Conservation (phyloP, 2,888 invertebrate species). For the Tridacna gigas region DNA sequence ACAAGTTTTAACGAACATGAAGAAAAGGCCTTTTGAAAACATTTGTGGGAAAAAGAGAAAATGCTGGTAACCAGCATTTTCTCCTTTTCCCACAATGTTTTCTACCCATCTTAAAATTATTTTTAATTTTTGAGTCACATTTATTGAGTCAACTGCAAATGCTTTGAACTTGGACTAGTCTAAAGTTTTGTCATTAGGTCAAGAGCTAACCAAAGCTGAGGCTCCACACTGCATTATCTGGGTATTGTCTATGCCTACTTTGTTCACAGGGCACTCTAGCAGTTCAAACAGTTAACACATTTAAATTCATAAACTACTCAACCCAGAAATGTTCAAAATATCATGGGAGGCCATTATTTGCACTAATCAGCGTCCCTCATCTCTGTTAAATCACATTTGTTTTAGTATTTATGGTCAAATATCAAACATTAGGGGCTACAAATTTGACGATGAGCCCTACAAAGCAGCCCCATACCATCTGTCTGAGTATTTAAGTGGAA, state of each 20-base stretch:
- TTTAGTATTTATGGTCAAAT: slow-evolving; percentile 23
- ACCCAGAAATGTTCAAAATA: slow-evolving; percentile 8
- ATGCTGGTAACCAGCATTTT: too few relatives aligned
- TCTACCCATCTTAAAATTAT: too few relatives aligned
- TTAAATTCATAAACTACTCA: slow-evolving; percentile 3
- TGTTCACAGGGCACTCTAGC: too few relatives aligned
- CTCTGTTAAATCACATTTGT: slow-evolving; percentile 30
- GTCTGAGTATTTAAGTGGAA: slow-evolving; percentile 14
- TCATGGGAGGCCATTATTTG: slow-evolving; percentile 18
- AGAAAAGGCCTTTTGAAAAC: neutral
- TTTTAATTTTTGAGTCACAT: too few relatives aligned
- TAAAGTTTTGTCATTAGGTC: too few relatives aligned
- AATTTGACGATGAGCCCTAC: slow-evolving; percentile 10
- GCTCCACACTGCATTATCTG: too few relatives aligned
- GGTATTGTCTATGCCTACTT: too few relatives aligned
- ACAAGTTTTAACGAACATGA: neutral
- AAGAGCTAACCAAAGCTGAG: too few relatives aligned
- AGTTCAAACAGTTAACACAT: slow-evolving; percentile 5
- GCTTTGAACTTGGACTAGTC: too few relatives aligned
- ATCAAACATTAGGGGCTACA: slow-evolving; percentile 31
- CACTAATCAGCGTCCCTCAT: slow-evolving; percentile 35
- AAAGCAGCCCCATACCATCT: slow-evolving; percentile 26
- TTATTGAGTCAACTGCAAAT: too few relatives aligned
- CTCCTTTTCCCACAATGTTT: too few relatives aligned
- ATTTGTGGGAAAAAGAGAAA: too few relatives aligned